These are phyloP conservation scores for Drosophila kurseongensis DNA, from an alignment of 1,140 invertebrate species.

Conservation along the genomic window DNA sequence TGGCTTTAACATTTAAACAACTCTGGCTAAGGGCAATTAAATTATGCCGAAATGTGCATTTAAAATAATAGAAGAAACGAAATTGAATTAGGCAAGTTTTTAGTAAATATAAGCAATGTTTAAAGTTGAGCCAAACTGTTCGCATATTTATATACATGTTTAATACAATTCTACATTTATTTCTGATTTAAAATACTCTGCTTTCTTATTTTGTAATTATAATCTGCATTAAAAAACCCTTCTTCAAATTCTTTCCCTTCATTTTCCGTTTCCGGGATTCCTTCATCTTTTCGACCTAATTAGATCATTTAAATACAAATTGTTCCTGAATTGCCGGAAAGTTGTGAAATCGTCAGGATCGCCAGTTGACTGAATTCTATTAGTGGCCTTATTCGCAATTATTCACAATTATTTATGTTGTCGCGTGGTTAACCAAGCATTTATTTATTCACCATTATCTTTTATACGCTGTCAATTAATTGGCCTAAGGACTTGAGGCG, in stretches of 20 bases:
- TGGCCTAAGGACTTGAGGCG: conserved; percentile 34
- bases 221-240: conserved; percentile 1
- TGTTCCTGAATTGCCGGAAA: background rate
- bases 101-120: background rate
- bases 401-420: conserved; percentile 23
- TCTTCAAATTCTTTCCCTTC: background rate
- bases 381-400: conserved; percentile 26
- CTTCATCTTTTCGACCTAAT: conserved; percentile 3
- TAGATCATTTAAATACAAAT: conserved; percentile 13
- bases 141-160: background rate
- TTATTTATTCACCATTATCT: conserved; percentile 47
- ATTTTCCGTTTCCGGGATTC: background rate
- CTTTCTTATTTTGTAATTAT: background rate
- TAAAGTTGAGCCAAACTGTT: no score
- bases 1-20: background rate
- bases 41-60: background rate
- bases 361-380: conserved; percentile 29
- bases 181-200: background rate
- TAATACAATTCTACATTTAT: no score
- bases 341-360: background rate
- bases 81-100: conserved; percentile 8
- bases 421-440: conserved; percentile 26
- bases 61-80: background rate
- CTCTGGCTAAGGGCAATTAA: background rate
- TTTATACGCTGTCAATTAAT: conserved; percentile 42